Conservation (phyloP, 2,797 vertebrate species). For the Vipera latastei region DNA sequence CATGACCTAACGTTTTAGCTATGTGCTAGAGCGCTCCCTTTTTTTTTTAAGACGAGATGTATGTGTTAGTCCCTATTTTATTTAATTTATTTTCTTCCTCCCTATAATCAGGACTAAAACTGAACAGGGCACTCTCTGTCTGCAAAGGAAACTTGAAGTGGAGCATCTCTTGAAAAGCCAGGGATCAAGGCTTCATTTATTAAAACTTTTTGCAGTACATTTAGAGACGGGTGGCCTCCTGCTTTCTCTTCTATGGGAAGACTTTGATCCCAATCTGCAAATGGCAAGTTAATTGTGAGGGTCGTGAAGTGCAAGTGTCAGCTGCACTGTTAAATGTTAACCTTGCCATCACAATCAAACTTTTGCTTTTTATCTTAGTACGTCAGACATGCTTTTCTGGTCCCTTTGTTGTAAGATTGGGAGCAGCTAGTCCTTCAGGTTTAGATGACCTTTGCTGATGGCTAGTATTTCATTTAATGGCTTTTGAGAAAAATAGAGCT, state of each 20-base stretch:
- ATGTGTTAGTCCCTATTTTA: conserved; percentile 53
- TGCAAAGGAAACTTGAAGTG: conserved; percentile 21
- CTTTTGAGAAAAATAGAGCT: background rate
- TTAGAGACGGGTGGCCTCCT: background rate
- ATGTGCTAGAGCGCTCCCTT: conserved; percentile 21
- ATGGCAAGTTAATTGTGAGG: background rate
- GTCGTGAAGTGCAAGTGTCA: background rate
- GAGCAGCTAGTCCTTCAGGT: background rate
- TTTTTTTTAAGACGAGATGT: conserved; percentile 33
- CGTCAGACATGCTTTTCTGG: background rate
- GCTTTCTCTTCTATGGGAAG: background rate
- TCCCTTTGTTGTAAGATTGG: background rate
- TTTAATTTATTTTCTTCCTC: conserved; percentile 35
- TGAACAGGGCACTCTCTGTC: background rate
- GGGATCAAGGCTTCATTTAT: background rate
- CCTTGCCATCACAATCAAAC: background rate
- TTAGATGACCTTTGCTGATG: background rate
- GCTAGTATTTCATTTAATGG: background rate
- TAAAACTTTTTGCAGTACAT: background rate
- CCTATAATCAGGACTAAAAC: conserved; percentile 53
- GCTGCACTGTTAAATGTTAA: background rate
- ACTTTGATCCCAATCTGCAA: background rate
- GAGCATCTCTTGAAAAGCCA: background rate
- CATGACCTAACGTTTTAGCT: conserved; percentile 5
- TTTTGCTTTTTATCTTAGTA: background rate